Evolutionary conservation across 2,113 vertebrate species (phyloP).

Genomic region (Pardalotus punctatus): DNA sequence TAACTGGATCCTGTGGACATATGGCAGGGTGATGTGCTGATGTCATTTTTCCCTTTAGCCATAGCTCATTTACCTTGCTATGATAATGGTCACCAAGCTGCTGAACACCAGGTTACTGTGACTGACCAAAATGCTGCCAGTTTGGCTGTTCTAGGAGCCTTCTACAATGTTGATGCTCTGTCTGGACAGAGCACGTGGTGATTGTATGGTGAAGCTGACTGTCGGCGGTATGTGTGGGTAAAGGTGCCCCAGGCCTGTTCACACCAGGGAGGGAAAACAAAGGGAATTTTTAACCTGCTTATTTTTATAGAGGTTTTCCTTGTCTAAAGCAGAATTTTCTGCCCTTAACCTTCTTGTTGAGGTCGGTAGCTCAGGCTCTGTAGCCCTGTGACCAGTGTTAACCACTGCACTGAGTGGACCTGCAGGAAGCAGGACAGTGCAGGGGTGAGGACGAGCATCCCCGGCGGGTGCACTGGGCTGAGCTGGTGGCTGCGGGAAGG

Average conservation of each 20-base stretch:
- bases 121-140: slow-evolving; percentile 42
- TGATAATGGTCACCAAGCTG: background rate
- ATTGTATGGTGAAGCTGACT: background rate
- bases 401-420: background rate
- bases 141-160: slow-evolving; percentile 3
- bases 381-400: background rate
- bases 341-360: background rate
- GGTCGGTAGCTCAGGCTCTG: background rate
- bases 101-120: slow-evolving; percentile 2
- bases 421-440: background rate
- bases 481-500: background rate
- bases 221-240: background rate
- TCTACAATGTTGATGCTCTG: background rate
- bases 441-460: background rate
- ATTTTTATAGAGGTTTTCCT: background rate
- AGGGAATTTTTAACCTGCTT: slow-evolving; percentile 28
- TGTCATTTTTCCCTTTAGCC: background rate
- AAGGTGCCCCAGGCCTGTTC: background rate
- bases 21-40: background rate
- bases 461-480: background rate
- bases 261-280: background rate
- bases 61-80: background rate
- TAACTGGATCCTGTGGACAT: slow-evolving; percentile 25
- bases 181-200: background rate
- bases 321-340: background rate